Evolutionary conservation across 1,140 invertebrate genomes (phyloP).

Genomic region (Diuraphis noxia): DNA sequence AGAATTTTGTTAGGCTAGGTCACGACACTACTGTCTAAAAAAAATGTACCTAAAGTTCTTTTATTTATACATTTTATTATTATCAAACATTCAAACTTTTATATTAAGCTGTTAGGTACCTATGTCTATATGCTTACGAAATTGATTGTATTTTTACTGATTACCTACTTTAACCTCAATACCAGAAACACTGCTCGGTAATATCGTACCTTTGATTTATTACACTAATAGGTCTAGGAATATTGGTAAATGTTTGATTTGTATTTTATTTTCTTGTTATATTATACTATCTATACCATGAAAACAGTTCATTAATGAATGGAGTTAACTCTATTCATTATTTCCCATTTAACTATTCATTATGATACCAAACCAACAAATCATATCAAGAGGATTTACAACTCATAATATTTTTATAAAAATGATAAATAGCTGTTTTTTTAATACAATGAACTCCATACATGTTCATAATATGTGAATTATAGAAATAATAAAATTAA

Average conservation of each 20-base stretch:
- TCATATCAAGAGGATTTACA: neutral
- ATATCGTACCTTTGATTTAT: slow-evolving; percentile 2
- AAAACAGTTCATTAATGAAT: neutral
- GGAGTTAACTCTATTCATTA: neutral
- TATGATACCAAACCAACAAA: neutral
- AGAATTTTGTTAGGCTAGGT: too few species aligned
- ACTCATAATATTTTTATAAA: slow-evolving; percentile 3
- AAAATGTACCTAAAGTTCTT: too few species aligned
- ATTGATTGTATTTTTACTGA: neutral
- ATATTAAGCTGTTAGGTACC: neutral
- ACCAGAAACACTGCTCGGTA: neutral
- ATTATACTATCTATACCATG: neutral
- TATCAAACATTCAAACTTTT: too few species aligned
- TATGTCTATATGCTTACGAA: neutral
- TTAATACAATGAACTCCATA: neutral
- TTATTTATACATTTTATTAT: neutral
- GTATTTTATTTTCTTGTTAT: neutral
- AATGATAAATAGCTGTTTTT: neutral
- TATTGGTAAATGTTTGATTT: neutral
- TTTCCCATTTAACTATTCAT: slow-evolving; percentile 7
- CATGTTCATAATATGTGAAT: neutral
- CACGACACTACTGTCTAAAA: too few species aligned
- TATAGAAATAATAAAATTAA: neutral
- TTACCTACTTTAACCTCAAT: neutral
- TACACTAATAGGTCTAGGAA: neutral